Percentiles rank a stretch among this genome's conserved stretches.
Evolutionary conservation across 2,797 vertebrate species (phyloP).

Genomic region (Anableps anableps): DNA sequence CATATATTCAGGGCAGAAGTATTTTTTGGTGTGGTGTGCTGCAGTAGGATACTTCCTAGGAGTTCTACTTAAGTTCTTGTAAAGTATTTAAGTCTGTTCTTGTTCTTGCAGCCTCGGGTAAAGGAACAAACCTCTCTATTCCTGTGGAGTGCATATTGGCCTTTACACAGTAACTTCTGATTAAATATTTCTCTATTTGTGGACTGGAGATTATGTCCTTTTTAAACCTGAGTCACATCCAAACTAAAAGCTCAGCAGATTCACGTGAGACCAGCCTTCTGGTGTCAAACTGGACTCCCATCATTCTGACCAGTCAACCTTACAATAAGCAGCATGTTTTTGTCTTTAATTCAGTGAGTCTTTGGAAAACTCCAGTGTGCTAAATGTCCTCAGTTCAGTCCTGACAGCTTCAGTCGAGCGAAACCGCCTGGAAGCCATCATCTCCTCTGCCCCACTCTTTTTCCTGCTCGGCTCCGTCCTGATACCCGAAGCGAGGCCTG

Average conservation of each 20-base stretch:
- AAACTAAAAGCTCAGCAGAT: background rate
- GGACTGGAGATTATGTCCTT: background rate
- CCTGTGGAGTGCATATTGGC: background rate
- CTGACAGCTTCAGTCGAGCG: conserved; percentile 67
- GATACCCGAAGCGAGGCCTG: conserved; percentile 39
- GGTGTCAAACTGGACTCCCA: background rate
- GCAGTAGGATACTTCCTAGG: too few species aligned
- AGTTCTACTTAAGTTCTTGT: too few species aligned
- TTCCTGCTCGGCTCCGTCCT: conserved; percentile 30
- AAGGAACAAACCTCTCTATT: too few species aligned
- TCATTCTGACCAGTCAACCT: background rate
- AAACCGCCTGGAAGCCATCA: conserved; percentile 72
- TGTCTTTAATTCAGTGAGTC: background rate
- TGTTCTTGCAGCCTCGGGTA: too few species aligned
- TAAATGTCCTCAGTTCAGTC: background rate
- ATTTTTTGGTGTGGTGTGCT: too few species aligned
- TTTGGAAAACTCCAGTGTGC: background rate
- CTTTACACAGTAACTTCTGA: background rate
- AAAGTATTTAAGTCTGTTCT: too few species aligned
- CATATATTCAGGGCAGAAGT: too few species aligned
- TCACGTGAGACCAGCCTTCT: background rate
- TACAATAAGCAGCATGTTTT: background rate
- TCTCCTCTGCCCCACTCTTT: background rate
- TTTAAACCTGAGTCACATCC: background rate
- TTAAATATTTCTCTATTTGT: background rate